Conservation (phyloP, 1,140 invertebrate species). For the Acromyrmex echinatior region DNA sequence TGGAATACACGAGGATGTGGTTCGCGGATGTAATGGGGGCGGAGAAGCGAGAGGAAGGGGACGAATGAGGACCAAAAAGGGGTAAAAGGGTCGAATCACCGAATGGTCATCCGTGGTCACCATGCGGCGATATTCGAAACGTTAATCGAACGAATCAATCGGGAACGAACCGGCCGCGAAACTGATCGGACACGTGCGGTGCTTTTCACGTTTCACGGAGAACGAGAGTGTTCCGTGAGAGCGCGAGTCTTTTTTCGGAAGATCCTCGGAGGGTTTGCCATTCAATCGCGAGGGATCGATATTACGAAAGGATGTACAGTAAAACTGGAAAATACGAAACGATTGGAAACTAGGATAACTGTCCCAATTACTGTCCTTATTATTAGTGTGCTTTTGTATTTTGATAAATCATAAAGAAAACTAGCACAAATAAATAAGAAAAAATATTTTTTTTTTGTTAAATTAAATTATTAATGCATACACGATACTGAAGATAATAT, state of each 20-base stretch:
- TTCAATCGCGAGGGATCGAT: not conserved
- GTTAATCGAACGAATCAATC: constrained; percentile 82
- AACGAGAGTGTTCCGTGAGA: not conserved
- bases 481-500: no score
- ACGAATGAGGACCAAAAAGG: not conserved
- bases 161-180: constrained; percentile 71
- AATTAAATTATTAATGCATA: no score
- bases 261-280: not conserved
- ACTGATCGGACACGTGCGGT: constrained; percentile 48
- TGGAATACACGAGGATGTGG: not conserved
- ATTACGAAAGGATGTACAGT: not conserved
- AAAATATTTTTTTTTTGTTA: no score
- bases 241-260: not conserved
- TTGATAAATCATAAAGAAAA: no score
- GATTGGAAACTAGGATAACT: not conserved
- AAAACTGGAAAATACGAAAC: not conserved
- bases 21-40: not conserved
- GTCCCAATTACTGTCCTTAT: no score
- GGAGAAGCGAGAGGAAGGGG: not conserved
- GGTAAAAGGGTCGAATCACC: constrained; percentile 61
- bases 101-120: constrained; percentile 72
- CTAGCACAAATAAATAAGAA: no score
- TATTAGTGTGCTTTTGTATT: no score
- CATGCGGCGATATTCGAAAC: constrained; percentile 76
- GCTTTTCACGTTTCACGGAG: not conserved